A percentile compares a stretch with the other conserved stretches of the same genome.
Evolutionary conservation across 2,113 vertebrate genomes (phyloP).

Genomic region (Gulo gulo): DNA sequence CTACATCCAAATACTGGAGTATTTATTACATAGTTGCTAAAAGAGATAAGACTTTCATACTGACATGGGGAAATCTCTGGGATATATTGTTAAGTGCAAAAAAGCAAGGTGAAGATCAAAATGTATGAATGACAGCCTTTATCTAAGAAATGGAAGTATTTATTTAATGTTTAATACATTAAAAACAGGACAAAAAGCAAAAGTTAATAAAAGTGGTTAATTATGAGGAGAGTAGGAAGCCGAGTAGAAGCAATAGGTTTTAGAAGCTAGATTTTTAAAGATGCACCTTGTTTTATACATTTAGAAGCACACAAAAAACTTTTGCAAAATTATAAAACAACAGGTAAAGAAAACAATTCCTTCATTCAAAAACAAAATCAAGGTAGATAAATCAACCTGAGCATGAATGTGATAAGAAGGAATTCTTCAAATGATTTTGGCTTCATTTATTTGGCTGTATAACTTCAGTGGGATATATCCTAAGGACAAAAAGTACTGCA

Average conservation of each 20-base stretch:
- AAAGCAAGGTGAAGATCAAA: neutral
- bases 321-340: neutral
- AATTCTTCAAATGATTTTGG: neutral
- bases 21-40: neutral
- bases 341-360: neutral
- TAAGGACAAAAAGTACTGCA: neutral
- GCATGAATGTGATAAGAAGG: neutral
- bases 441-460: neutral
- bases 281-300: neutral
- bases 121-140: neutral
- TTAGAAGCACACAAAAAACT: neutral
- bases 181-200: neutral
- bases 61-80: neutral
- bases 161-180: neutral
- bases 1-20: neutral
- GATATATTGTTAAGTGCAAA: neutral
- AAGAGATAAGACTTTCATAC: neutral
- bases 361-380: neutral
- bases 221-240: neutral
- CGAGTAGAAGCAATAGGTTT: neutral
- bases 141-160: neutral
- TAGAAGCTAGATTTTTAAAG: neutral
- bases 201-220: neutral
- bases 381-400: neutral
- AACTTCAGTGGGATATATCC: neutral